These are phyloP conservation scores for Pachyuromys duprasi DNA, from an alignment of 2,797 vertebrate species.

Conservation along the genomic window DNA sequence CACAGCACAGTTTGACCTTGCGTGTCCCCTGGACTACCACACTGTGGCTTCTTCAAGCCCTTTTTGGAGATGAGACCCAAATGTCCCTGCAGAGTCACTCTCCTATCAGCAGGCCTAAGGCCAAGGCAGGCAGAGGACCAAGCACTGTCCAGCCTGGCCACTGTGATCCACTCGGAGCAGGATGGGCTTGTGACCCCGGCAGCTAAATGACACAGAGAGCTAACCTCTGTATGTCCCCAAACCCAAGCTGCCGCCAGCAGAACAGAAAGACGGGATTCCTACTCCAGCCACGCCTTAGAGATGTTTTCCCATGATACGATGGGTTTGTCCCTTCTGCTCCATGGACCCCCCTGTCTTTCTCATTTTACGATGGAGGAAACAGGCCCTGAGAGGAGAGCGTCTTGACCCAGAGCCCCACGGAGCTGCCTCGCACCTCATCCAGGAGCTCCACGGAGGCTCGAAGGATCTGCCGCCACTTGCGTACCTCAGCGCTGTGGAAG, in stretches of 20 bases:
- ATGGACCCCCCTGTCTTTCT: background rate
- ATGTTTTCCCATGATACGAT: background rate
- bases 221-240: background rate
- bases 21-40: background rate
- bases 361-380: background rate
- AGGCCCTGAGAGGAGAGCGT: background rate
- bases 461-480: constrained; percentile 95
- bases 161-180: background rate
- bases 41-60: background rate
- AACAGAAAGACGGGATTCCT: background rate
- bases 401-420: accelerated
- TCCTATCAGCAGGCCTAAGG: background rate
- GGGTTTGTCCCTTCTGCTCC: background rate
- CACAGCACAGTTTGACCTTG: background rate
- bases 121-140: background rate
- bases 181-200: background rate
- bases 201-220: background rate
- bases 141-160: background rate
- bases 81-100: background rate
- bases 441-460: constrained; percentile 93
- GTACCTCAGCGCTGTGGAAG: constrained; percentile 93
- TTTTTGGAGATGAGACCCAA: background rate
- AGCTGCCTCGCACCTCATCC: constrained; percentile 89
- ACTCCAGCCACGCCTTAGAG: background rate
- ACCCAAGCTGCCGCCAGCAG: background rate